A percentile compares a stretch with the other conserved stretches of the same genome.
These are phyloP conservation scores for Leptinotarsa defecta DNA, from an alignment of 1,140 invertebrate genomes.

Conservation along the genomic window DNA sequence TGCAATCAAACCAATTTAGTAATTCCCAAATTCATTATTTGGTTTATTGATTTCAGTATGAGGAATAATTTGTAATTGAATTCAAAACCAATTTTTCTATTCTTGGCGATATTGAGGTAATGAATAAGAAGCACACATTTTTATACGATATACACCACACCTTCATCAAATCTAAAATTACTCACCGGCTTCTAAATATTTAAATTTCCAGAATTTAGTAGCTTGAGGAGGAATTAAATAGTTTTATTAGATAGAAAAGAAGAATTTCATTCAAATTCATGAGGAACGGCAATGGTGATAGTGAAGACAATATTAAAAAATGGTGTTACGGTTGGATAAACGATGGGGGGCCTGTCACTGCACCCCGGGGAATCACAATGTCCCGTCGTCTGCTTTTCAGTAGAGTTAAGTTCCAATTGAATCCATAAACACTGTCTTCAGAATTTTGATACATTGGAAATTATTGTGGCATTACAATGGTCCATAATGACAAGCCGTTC, in stretches of 20 bases:
- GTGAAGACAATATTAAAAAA: slow-evolving; percentile 45
- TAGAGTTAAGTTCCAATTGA: slow-evolving; percentile 16
- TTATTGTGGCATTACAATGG: neutral
- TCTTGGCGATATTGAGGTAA: no score
- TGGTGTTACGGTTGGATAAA: slow-evolving; percentile 39
- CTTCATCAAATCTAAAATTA: no score
- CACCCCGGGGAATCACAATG: slow-evolving; percentile 28
- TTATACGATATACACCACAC: no score
- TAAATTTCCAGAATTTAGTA: neutral
- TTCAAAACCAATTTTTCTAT: no score
- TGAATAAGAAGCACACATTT: no score
- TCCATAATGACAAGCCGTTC: neutral
- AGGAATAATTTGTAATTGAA: no score
- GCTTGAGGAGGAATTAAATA: neutral
- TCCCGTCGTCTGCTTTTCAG: slow-evolving; percentile 30
- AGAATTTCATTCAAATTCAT: slow-evolving; percentile 1
- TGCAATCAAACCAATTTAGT: no score
- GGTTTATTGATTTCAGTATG: no score
- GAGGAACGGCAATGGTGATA: slow-evolving; percentile 37
- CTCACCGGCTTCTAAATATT: no score
- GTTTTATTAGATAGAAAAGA: neutral
- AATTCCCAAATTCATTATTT: no score
- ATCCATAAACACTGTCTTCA: slow-evolving; percentile 13
- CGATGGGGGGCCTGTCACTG: slow-evolving; percentile 40
- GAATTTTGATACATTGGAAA: slow-evolving; percentile 6